These are phyloP conservation scores for Drosophila eohydei DNA, from an alignment of 2,888 invertebrate genomes.

Conservation along the genomic window DNA sequence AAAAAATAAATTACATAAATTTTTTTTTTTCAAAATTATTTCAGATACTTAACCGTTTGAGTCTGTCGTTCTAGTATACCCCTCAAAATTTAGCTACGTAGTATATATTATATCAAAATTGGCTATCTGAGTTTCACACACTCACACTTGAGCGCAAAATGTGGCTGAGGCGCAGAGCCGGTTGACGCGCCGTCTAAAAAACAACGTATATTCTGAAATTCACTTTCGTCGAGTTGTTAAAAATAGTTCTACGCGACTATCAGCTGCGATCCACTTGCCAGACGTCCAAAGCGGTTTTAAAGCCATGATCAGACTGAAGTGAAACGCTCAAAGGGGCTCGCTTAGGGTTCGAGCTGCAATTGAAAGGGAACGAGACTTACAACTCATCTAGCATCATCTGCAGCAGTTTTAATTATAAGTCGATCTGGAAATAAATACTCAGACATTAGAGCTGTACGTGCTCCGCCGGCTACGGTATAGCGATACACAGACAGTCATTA, in stretches of 20 bases:
- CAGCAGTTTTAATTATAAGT: conserved; percentile 10
- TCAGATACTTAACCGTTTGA: neutral
- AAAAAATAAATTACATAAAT: too few relatives aligned
- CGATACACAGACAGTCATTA: conserved; percentile 16
- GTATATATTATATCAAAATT: conserved; percentile 45
- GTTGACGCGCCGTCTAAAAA: conserved; percentile 33
- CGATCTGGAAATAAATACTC: neutral
- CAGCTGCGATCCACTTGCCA: conserved; percentile 50
- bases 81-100: neutral
- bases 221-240: conserved; percentile 71
- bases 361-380: conserved; percentile 26
- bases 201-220: conserved; percentile 63
- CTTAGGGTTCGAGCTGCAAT: conserved; percentile 7
- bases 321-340: conserved; percentile 40
- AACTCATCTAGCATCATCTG: conserved; percentile 30
- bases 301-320: conserved; percentile 33
- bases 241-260: conserved; percentile 62
- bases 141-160: conserved; percentile 7
- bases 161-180: conserved; percentile 29
- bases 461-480: conserved; percentile 15
- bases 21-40: too few relatives aligned
- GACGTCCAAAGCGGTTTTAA: conserved; percentile 37
- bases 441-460: conserved; percentile 32
- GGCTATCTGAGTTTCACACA: conserved; percentile 44
- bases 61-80: conserved; percentile 20